phyloP scores from a whole-genome alignment of 2,113 vertebrate species.

The Oophaga pumilio region DNA sequence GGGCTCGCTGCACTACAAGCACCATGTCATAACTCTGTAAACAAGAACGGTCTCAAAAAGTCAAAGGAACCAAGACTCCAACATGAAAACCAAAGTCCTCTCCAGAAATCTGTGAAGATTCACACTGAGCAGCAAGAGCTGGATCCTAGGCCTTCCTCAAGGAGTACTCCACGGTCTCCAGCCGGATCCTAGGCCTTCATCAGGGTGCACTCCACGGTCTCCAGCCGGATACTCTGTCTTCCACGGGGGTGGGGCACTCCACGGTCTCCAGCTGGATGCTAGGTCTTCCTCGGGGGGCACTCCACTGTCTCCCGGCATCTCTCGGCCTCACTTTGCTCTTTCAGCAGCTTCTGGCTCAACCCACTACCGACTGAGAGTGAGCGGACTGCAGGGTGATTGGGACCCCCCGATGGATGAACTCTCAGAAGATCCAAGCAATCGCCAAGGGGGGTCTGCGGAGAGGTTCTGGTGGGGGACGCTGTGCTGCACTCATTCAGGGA shows the following conservation, averaged over 20 bases:
- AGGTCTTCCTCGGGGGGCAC: constrained; percentile 69
- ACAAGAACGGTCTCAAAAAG: neutral
- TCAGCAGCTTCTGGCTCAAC: constrained; percentile 60
- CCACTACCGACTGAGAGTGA: constrained; percentile 62
- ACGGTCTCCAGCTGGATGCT: too few species aligned
- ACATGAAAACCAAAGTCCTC: neutral
- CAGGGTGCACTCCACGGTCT: constrained; percentile 65
- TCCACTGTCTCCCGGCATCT: constrained; percentile 63
- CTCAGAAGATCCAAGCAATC: neutral
- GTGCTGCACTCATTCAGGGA: constrained; percentile 59
- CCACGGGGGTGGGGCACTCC: constrained; percentile 46
- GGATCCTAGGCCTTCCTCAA: too few species aligned
- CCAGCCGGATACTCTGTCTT: neutral
- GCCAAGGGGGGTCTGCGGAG: constrained; percentile 31
- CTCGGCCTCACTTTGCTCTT: constrained; percentile 56
- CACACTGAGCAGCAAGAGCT: constrained; percentile 60
- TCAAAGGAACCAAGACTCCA: neutral
- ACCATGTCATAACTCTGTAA: neutral
- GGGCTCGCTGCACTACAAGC: neutral
- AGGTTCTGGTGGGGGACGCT: constrained; percentile 22
- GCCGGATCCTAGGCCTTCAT: constrained; percentile 62
- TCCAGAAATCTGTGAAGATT: constrained; percentile 72
- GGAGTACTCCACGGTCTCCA: too few species aligned
- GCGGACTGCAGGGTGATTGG: constrained; percentile 61
- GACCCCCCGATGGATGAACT: neutral